phyloP scores from a whole-genome alignment of 1,140 invertebrate species.

The Trachelipus rathkii region DNA sequence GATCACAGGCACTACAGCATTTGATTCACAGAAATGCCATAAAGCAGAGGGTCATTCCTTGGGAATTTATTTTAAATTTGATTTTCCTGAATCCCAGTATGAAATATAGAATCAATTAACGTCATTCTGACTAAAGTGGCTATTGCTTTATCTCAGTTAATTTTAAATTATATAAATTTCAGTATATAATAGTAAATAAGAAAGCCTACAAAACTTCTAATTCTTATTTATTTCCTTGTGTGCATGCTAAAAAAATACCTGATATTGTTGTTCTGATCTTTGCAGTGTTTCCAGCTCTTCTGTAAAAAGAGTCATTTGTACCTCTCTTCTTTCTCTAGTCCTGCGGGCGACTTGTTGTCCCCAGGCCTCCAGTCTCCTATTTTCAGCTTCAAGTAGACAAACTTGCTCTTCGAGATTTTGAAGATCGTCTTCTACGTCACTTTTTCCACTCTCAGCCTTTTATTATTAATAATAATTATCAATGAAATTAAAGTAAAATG shows the following conservation, averaged over 20 bases:
- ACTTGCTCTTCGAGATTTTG: constrained; percentile 33
- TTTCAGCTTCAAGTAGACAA: constrained; percentile 34
- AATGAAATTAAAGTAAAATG: no score
- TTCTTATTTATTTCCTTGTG: background rate
- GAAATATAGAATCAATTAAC: background rate
- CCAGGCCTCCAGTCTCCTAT: constrained; percentile 39
- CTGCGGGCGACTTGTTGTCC: constrained; percentile 34
- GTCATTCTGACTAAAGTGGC: background rate
- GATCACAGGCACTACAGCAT: no score
- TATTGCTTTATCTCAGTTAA: background rate
- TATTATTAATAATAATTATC: no score
- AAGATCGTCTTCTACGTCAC: constrained; percentile 37
- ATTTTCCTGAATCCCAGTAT: background rate
- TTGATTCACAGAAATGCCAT: no score
- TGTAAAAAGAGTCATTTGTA: constrained; percentile 35
- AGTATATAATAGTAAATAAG: background rate
- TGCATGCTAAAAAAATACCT: constrained; percentile 27
- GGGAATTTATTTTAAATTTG: no score
- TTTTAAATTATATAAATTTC: background rate
- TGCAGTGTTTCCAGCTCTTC: constrained; percentile 41
- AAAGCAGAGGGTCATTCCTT: no score
- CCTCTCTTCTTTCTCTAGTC: constrained; percentile 32
- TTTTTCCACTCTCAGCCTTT: constrained; percentile 36
- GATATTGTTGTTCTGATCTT: constrained; percentile 41
- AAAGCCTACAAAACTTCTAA: background rate